A percentile compares a stretch with the other conserved stretches of the same genome.
Evolutionary conservation across 1,140 invertebrate genomes (phyloP).

Genomic region (Drosophila pallidifrons): DNA sequence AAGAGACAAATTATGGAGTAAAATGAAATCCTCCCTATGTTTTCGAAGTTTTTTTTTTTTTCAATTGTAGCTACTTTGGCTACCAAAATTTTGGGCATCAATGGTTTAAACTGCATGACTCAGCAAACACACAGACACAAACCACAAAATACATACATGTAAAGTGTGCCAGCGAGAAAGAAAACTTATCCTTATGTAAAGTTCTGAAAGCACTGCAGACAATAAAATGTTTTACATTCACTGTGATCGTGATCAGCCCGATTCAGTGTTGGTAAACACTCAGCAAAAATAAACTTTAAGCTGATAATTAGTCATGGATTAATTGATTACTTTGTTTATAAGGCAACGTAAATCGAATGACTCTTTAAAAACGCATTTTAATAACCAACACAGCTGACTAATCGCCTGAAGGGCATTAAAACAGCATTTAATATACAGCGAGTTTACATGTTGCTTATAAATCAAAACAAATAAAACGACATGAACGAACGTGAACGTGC

Average conservation of each 20-base stretch:
- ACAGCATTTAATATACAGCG: constrained; percentile 38
- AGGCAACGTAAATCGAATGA: constrained; percentile 21
- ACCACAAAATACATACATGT: neutral
- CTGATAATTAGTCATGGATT: constrained; percentile 5
- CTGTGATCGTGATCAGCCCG: neutral
- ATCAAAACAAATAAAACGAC: constrained; percentile 32
- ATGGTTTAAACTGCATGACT: constrained; percentile 13
- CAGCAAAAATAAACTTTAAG: neutral
- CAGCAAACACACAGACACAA: constrained; percentile 9
- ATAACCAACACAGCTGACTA: constrained; percentile 18
- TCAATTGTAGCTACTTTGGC: too few relatives aligned
- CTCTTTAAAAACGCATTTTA: neutral
- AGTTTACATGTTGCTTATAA: constrained; percentile 44
- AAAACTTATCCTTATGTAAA: constrained; percentile 2
- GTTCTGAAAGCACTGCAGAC: neutral
- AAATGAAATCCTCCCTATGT: too few relatives aligned
- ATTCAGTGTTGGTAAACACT: neutral
- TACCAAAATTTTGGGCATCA: too few relatives aligned
- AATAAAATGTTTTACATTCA: constrained; percentile 13
- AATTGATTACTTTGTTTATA: constrained; percentile 30
- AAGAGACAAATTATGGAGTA: too few relatives aligned
- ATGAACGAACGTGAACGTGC: neutral
- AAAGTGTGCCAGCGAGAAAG: neutral
- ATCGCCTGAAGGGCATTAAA: constrained; percentile 20
- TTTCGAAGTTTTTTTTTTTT: too few relatives aligned